phyloP scores from a whole-genome alignment of 2,888 invertebrate species.

The Pseudanteris insignis region DNA sequence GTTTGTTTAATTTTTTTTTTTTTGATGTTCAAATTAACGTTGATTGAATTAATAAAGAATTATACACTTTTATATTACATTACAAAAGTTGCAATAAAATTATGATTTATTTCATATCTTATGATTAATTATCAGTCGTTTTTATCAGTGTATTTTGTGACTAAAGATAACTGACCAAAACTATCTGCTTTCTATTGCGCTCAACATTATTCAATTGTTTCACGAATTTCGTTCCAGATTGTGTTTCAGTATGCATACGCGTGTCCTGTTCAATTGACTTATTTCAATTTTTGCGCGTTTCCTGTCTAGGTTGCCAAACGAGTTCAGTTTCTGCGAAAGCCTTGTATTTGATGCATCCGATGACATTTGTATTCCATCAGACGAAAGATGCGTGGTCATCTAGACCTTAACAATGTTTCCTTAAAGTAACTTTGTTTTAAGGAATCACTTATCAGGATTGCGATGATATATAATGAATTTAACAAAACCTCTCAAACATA shows the following conservation, averaged over 20 bases:
- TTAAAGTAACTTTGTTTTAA: conserved; percentile 6
- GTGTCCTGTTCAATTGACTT: conserved; percentile 30
- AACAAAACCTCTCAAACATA: too few species aligned
- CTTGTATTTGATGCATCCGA: conserved; percentile 32
- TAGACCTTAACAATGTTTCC: conserved; percentile 9
- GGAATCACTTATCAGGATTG: background rate
- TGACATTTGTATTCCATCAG: conserved; percentile 27
- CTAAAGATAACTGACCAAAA: background rate
- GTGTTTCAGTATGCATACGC: conserved; percentile 31
- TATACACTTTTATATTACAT: too few species aligned
- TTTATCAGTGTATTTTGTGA: too few species aligned
- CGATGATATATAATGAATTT: too few species aligned
- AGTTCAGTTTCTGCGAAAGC: conserved; percentile 33
- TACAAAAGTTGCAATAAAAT: too few species aligned
- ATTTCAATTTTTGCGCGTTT: conserved; percentile 40
- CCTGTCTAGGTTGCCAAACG: conserved; percentile 36
- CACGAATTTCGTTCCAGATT: conserved; percentile 9
- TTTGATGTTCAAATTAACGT: too few species aligned
- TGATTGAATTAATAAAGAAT: too few species aligned
- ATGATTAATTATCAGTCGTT: too few species aligned
- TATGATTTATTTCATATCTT: too few species aligned
- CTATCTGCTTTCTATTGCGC: too few species aligned
- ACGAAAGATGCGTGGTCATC: conserved; percentile 20
- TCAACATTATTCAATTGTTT: too few species aligned
- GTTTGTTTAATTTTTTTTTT: too few species aligned